These are phyloP conservation scores for Lycopodina hypogea DNA, from an alignment of 37 sponge, comb jelly and placozoan species.

Conservation along the genomic window DNA sequence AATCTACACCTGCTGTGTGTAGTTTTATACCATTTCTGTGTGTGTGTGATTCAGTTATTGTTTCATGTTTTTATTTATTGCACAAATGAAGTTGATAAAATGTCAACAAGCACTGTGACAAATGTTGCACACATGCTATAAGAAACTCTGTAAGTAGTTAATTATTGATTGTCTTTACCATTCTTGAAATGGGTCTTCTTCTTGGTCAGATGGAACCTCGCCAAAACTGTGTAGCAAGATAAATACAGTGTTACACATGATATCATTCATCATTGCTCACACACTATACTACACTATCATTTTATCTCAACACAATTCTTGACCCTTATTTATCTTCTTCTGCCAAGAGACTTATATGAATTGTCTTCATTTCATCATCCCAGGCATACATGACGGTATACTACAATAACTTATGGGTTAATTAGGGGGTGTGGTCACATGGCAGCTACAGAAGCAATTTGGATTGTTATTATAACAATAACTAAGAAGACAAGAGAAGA, in stretches of 20 bases:
- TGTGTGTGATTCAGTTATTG: neutral
- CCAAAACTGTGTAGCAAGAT: conserved; percentile 14
- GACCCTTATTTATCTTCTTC: no score
- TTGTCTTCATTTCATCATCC: no score
- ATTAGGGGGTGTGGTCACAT: no score
- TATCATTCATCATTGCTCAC: neutral
- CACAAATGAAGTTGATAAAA: neutral
- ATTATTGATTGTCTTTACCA: conserved; percentile 1
- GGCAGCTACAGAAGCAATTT: no score
- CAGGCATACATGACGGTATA: no score
- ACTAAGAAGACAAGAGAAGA: no score
- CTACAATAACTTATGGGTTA: no score
- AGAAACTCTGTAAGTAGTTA: neutral
- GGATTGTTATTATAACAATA: no score
- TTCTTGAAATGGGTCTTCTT: conserved; percentile 29
- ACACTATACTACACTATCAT: neutral
- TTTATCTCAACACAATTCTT: no score
- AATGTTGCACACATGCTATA: neutral
- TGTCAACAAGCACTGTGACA: neutral
- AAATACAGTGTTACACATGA: neutral
- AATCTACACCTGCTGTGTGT: neutral
- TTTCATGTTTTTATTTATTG: neutral
- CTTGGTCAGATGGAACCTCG: conserved; percentile 3
- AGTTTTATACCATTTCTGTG: neutral
- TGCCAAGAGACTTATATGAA: no score